Evolutionary conservation across 2,797 vertebrate species (phyloP), one percentile per base, ranked within the genome.

Genomic region (Acropternis orthonyx): DNA sequence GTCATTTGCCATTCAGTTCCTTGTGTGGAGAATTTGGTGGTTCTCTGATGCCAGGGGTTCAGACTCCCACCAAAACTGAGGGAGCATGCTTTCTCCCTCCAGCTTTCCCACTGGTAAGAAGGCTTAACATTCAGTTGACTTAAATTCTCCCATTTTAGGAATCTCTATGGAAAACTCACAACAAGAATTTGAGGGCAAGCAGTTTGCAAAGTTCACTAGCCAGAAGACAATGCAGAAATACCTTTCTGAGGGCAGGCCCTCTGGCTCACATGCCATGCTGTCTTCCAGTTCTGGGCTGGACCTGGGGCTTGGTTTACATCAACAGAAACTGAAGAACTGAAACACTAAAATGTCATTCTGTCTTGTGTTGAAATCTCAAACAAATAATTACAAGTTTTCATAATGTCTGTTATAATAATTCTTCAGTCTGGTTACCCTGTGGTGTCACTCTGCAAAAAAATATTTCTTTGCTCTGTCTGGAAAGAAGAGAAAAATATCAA

Each of bases 221-320:
- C 14, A 63, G 58, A 83, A 62, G 3, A 0, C 1, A 72, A 24
- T 9, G 5, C 14, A 78, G 55, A 67, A 54, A 62, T 28, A 6
- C 6, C 19, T 26, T 66, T 48, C 24, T 44, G 9, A 68, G 27
- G 14, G 18, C 14, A 58, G 11, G 15, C 6, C 4, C 8, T 56
- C 15, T 43, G 43, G 4, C 16, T 55, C n/a, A 9, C 2, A 0
- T 55, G n/a, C 36, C 62, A 3, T 39, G 8, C 21, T 43, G 2
- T 19, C 37, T 86, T 85, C 58, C 6, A 8, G 7, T 93, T 77
- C 48, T 58, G 24, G 14, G 9, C 11, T 85, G 27, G 52, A 56
- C 12, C 5, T 73, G 24, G 20, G 44, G 3, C 28, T 86, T 67
- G 26, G 21, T 56, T 92, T 85, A 26, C 24, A 32, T 34, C n/a